Evolutionary conservation across 2,113 vertebrate genomes (phyloP).

Genomic region (Actinemys pallida): DNA sequence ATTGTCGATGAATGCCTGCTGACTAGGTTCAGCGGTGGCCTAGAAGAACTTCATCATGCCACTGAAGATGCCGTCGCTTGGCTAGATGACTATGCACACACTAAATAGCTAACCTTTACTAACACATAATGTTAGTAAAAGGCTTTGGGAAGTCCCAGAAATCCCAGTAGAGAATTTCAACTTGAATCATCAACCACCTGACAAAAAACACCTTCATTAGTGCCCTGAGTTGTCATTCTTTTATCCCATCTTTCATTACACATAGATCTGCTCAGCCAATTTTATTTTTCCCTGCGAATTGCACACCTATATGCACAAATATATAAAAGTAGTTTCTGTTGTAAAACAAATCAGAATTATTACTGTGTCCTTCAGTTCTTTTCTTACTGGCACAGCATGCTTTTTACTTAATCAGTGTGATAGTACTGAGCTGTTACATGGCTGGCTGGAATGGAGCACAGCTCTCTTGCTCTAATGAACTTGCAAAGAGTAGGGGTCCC

Average conservation of each 20-base stretch:
- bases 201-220: background rate
- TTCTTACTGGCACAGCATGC: background rate
- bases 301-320: accelerated
- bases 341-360: background rate
- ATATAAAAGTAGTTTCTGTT: background rate
- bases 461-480: background rate
- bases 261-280: background rate
- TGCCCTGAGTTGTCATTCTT: background rate
- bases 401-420: background rate
- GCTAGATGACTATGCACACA: too few relatives aligned
- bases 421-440: background rate
- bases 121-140: background rate
- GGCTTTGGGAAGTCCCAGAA: background rate
- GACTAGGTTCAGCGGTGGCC: too few relatives aligned
- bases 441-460: background rate
- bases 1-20: too few relatives aligned
- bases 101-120: background rate
- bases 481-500: background rate
- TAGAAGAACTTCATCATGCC: too few relatives aligned
- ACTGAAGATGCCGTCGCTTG: too few relatives aligned
- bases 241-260: background rate
- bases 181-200: background rate
- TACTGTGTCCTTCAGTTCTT: background rate
- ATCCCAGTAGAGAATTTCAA: background rate
- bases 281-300: background rate